These are phyloP conservation scores for Balaeniceps rex DNA, from an alignment of 2,113 vertebrate species.

Conservation along the genomic window DNA sequence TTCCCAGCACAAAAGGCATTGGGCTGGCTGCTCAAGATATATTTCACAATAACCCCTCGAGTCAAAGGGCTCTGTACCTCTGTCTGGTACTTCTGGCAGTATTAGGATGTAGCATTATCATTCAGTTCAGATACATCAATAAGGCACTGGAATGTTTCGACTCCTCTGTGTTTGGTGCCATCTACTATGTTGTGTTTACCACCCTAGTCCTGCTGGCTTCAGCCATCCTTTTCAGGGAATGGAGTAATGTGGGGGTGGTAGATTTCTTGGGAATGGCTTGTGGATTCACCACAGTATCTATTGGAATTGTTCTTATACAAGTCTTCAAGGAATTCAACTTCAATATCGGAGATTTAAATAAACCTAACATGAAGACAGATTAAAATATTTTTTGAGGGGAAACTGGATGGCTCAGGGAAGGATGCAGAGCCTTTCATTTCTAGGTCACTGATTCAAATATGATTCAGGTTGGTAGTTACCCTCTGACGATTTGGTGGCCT, in stretches of 20 bases:
- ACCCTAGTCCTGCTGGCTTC: conserved; percentile 87
- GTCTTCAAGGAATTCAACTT: conserved; percentile 89
- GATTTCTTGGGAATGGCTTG: conserved; percentile 90
- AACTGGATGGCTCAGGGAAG: conserved; percentile 53
- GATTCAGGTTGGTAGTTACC: not conserved
- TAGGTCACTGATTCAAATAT: conserved; percentile 37
- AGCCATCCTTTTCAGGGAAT: conserved; percentile 92
- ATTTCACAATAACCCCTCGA: conserved; percentile 76
- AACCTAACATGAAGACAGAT: conserved; percentile 75
- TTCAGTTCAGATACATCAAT: conserved; percentile 96
- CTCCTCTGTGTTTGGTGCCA: conserved; percentile 89
- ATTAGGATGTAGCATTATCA: conserved; percentile 86
- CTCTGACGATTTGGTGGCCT: conserved; percentile 13
- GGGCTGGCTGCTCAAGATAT: conserved; percentile 88
- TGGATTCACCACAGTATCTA: conserved; percentile 85
- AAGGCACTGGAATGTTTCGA: conserved; percentile 91
- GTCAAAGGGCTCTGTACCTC: conserved; percentile 78
- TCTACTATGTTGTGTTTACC: conserved; percentile 96
- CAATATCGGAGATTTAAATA: conserved; percentile 80
- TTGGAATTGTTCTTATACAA: conserved; percentile 88
- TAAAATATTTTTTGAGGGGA: conserved; percentile 45
- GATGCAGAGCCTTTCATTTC: conserved; percentile 39
- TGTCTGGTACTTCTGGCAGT: conserved; percentile 85
- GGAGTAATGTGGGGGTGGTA: conserved; percentile 82
- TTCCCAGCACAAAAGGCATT: conserved; percentile 94